phyloP scores from a whole-genome alignment of 2,888 invertebrate genomes.

The Drosophila suboccidentalis region DNA sequence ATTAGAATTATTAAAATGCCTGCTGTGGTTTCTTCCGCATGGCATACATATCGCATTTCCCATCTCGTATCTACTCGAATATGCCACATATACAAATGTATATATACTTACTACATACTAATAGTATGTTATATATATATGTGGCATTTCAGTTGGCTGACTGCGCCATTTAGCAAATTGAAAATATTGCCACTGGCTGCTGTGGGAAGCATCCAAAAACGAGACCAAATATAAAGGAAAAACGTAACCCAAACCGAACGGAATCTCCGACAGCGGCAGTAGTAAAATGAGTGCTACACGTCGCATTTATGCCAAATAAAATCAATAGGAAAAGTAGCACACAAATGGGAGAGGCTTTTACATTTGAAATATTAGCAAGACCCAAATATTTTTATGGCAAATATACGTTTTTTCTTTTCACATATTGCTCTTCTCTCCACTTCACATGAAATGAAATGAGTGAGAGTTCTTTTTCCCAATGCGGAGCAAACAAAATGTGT shows the following conservation, averaged over 20 bases:
- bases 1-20: constrained; percentile 79
- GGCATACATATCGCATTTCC: constrained; percentile 31
- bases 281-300: constrained; percentile 60
- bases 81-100: constrained; percentile 19
- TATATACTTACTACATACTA: constrained; percentile 26
- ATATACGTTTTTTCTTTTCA: constrained; percentile 29
- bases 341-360: constrained; percentile 37
- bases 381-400: constrained; percentile 53
- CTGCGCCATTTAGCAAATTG: constrained; percentile 77
- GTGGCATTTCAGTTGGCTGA: constrained; percentile 74
- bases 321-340: constrained; percentile 77
- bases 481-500: constrained; percentile 35
- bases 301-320: constrained; percentile 77
- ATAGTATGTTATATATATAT: constrained; percentile 33
- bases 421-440: not conserved
- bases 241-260: constrained; percentile 45
- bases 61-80: constrained; percentile 19
- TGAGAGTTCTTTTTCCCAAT: constrained; percentile 14
- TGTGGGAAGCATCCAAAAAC: constrained; percentile 19
- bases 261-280: constrained; percentile 34
- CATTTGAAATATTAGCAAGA: constrained; percentile 74
- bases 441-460: constrained; percentile 9
- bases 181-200: constrained; percentile 71
- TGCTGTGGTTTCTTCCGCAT: constrained; percentile 73
- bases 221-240: constrained; percentile 34